These are phyloP conservation scores for Heliconius nattereri DNA, from an alignment of 1,140 invertebrate genomes.

Conservation along the genomic window DNA sequence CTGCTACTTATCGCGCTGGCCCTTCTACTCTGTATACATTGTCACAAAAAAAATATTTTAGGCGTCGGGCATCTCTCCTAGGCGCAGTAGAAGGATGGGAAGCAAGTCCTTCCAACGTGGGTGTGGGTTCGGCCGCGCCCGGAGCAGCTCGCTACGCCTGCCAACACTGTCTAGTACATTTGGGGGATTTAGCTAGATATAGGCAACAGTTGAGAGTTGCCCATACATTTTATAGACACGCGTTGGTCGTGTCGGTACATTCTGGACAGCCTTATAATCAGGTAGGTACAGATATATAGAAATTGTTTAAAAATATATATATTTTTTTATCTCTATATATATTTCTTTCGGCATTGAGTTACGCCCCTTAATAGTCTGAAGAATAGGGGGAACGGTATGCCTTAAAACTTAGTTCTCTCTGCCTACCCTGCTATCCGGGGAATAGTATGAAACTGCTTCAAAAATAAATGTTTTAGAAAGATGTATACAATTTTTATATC, in stretches of 20 bases:
- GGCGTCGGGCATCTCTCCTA: conserved; percentile 64
- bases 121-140: conserved; percentile 60
- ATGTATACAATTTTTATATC: too few species aligned
- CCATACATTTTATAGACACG: conserved; percentile 91
- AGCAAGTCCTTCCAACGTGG: conserved; percentile 51
- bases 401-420: too few species aligned
- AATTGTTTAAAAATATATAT: too few species aligned
- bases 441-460: too few species aligned
- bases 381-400: too few species aligned
- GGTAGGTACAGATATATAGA: conserved; percentile 20
- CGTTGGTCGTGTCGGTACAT: conserved; percentile 88
- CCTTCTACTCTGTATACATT: too few species aligned
- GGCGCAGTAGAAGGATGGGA: conserved; percentile 66
- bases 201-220: conserved; percentile 90
- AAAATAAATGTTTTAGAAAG: too few species aligned
- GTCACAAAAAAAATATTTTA: conserved; percentile 24
- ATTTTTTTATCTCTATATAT: too few species aligned
- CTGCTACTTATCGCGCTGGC: too few species aligned
- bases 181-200: conserved; percentile 93
- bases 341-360: too few species aligned
- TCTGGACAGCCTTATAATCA: conserved; percentile 94
- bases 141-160: conserved; percentile 88
- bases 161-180: conserved; percentile 92
- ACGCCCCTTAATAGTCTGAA: too few species aligned
- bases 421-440: too few species aligned